Conservation (phyloP, 2,797 vertebrate species). For the Manis javanica region DNA sequence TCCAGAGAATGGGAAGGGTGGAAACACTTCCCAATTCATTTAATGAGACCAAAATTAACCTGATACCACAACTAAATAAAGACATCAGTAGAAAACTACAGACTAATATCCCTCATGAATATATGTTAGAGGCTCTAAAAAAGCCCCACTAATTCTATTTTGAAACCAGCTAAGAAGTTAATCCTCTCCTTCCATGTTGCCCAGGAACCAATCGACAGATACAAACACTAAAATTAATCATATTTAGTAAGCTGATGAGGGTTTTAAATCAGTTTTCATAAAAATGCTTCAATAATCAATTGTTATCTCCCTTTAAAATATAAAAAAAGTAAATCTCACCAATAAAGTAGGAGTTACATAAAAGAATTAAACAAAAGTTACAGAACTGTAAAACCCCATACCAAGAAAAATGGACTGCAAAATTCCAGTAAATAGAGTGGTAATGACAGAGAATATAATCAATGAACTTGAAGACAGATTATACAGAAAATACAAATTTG, state of each 20-base stretch:
- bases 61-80: neutral
- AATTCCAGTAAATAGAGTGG: neutral
- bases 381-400: neutral
- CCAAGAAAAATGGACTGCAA: neutral
- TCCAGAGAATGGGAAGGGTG: neutral
- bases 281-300: neutral
- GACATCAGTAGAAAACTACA: neutral
- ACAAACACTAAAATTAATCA: neutral
- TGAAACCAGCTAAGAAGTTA: too few relatives aligned
- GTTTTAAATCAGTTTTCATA: neutral
- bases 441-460: neutral
- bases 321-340: neutral
- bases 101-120: neutral
- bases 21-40: neutral
- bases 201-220: neutral
- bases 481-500: neutral
- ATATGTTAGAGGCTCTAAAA: too few relatives aligned
- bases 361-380: neutral
- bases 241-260: neutral
- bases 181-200: too few relatives aligned
- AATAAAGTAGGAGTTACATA: neutral
- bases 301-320: neutral
- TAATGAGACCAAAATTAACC: neutral
- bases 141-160: too few relatives aligned
- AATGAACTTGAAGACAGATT: neutral